These are phyloP conservation scores for Chydorus sphaericus DNA, from an alignment of 2,888 invertebrate species.

Conservation along the genomic window DNA sequence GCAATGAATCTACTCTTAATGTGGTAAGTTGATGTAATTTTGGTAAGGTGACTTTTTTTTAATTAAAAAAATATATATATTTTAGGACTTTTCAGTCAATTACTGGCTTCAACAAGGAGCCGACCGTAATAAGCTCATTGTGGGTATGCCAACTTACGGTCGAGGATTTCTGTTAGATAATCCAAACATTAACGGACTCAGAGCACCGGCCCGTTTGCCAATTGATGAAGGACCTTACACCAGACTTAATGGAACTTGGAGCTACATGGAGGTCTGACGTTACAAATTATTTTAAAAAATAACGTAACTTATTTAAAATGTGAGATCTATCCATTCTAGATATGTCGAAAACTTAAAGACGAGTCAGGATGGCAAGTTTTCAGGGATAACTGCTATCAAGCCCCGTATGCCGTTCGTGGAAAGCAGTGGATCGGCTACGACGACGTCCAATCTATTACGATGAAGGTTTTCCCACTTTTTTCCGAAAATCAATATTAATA, in stretches of 20 bases:
- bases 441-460: conserved; percentile 37
- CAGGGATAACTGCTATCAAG: conserved; percentile 40
- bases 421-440: conserved; percentile 56
- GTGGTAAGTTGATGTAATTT: conserved; percentile 36
- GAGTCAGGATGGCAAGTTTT: conserved; percentile 34
- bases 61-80: neutral
- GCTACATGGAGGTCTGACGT: conserved; percentile 48
- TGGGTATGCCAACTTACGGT: conserved; percentile 59
- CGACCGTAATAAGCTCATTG: conserved; percentile 43
- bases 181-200: conserved; percentile 32
- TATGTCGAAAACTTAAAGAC: conserved; percentile 25
- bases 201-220: conserved; percentile 39
- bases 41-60: neutral
- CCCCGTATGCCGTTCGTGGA: conserved; percentile 42
- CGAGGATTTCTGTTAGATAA: conserved; percentile 44
- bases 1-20: conserved; percentile 27
- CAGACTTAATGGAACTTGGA: conserved; percentile 42
- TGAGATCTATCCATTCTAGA: conserved; percentile 19
- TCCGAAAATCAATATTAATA: conserved; percentile 16
- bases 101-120: conserved; percentile 42
- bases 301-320: neutral
- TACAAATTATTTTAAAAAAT: neutral
- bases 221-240: conserved; percentile 49
- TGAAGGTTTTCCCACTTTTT: conserved; percentile 30
- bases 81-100: conserved; percentile 30